Percentiles rank a stretch among this genome's conserved stretches.
phyloP scores from a whole-genome alignment of 1,140 invertebrate species.

The Geopemphigus sp. region DNA sequence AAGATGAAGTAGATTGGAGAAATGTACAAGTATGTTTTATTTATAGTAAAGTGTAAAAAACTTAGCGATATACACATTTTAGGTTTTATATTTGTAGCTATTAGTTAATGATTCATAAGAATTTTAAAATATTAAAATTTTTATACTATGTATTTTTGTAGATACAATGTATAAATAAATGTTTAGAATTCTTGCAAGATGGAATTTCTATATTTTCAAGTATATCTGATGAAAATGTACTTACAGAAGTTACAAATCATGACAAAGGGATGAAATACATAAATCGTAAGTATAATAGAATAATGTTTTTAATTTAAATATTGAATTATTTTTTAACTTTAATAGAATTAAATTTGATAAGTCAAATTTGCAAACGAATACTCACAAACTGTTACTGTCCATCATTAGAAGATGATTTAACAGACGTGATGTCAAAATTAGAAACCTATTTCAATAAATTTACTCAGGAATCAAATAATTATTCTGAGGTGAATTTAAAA shows the following conservation, averaged over 20 bases:
- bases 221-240: slow-evolving; percentile 48
- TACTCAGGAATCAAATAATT: not conserved
- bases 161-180: slow-evolving; percentile 53
- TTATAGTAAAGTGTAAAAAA: not conserved
- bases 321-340: not conserved
- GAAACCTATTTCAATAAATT: slow-evolving; percentile 13
- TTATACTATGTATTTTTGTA: slow-evolving; percentile 29
- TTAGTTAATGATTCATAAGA: too few species aligned
- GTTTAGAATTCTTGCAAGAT: slow-evolving; percentile 52
- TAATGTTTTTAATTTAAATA: not conserved
- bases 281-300: slow-evolving; percentile 10
- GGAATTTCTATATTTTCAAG: slow-evolving; percentile 51
- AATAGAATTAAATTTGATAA: slow-evolving; percentile 43
- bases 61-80: too few species aligned
- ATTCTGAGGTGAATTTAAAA: slow-evolving; percentile 19
- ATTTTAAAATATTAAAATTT: too few species aligned
- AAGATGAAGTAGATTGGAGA: slow-evolving; percentile 4
- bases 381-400: slow-evolving; percentile 14
- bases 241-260: slow-evolving; percentile 51
- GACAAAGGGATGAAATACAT: slow-evolving; percentile 48
- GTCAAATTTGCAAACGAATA: slow-evolving; percentile 38
- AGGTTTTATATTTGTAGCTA: too few species aligned
- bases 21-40: slow-evolving; percentile 23
- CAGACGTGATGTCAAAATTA: slow-evolving; percentile 2
- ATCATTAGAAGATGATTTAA: slow-evolving; percentile 26